Evolutionary conservation across 2,888 invertebrate genomes (phyloP).

Genomic region (Drosophila niveifrons): DNA sequence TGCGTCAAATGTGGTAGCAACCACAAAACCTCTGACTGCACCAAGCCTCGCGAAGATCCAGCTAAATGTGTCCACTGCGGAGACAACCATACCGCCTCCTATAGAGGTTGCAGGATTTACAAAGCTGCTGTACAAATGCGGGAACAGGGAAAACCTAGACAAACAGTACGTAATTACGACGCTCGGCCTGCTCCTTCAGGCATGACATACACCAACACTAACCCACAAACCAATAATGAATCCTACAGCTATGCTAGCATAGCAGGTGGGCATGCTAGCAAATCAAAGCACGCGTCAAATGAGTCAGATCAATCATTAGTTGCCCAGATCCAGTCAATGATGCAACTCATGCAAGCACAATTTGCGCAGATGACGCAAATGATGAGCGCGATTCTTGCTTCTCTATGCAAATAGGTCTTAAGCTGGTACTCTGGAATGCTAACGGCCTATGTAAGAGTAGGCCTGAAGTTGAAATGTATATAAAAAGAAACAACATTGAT

Average conservation of each 20-base stretch:
- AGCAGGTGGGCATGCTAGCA: neutral
- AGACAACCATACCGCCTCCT: neutral
- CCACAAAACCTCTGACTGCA: constrained; percentile 10
- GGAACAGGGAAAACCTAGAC: neutral
- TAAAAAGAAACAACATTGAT: constrained; percentile 3
- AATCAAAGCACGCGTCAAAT: neutral
- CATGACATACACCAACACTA: too few species aligned
- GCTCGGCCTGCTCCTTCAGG: neutral
- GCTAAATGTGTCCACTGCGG: neutral
- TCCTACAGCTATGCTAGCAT: neutral
- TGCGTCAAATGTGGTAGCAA: constrained; percentile 12
- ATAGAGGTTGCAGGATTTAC: neutral
- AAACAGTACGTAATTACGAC: neutral
- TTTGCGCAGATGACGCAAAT: constrained; percentile 1
- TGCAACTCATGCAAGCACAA: constrained; percentile 7
- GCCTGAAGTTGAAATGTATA: constrained; percentile 10
- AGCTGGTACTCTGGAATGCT: constrained; percentile 2
- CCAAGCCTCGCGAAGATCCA: neutral
- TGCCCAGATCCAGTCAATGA: constrained; percentile 5
- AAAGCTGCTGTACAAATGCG: neutral
- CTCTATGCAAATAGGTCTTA: constrained; percentile 11
- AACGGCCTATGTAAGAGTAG: constrained; percentile 11
- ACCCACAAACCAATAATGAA: neutral
- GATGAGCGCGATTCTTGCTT: neutral
- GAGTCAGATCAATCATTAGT: neutral